These are phyloP conservation scores for Laodelphax striatellus DNA, from an alignment of 1,140 invertebrate genomes.

Conservation along the genomic window DNA sequence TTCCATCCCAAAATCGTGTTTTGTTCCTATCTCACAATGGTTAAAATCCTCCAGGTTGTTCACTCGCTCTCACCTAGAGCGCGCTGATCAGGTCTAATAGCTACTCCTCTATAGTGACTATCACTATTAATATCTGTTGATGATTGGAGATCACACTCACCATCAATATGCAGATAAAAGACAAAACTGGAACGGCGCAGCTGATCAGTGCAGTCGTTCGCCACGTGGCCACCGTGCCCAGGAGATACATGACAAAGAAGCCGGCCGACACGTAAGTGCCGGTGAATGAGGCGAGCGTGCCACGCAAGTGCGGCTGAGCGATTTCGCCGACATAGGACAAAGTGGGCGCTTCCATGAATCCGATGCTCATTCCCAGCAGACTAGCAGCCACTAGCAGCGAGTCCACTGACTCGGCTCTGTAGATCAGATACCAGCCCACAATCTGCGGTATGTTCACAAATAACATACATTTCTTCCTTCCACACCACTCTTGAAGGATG, in stretches of 20 bases:
- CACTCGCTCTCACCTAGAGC: too few species aligned
- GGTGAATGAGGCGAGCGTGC: conserved; percentile 21
- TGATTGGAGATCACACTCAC: not conserved
- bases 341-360: conserved; percentile 40
- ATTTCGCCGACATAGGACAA: conserved; percentile 42
- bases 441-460: conserved; percentile 26
- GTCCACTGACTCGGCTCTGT: conserved; percentile 12
- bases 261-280: conserved; percentile 18
- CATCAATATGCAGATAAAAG: conserved; percentile 18
- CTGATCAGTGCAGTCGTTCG: conserved; percentile 19
- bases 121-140: too few species aligned
- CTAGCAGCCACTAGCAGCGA: conserved; percentile 18
- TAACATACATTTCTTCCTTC: conserved; percentile 25
- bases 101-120: too few species aligned
- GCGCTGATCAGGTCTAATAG: too few species aligned
- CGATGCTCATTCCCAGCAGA: conserved; percentile 27
- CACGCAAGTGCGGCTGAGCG: conserved; percentile 30
- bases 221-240: conserved; percentile 21
- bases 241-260: conserved; percentile 20
- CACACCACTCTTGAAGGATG: conserved; percentile 17
- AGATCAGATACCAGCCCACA: conserved; percentile 23
- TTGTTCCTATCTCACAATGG: too few species aligned
- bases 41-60: too few species aligned
- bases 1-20: too few species aligned
- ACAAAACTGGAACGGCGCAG: conserved; percentile 19